These are phyloP conservation scores for Pampusana beccarii DNA, from an alignment of 2,113 vertebrate species.

Conservation along the genomic window DNA sequence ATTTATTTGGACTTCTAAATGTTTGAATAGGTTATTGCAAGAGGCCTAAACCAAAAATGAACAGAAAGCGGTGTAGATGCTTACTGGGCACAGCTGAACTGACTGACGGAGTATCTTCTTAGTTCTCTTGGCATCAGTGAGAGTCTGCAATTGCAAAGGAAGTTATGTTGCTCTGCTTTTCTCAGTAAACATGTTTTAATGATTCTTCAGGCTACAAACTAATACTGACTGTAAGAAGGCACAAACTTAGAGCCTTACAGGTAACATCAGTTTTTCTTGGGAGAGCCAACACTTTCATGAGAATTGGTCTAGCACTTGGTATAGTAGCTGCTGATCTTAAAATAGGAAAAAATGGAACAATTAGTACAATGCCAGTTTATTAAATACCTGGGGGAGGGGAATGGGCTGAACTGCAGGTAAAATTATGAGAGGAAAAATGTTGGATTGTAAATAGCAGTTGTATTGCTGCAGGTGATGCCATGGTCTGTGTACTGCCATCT, in stretches of 20 bases:
- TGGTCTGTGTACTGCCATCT: not conserved
- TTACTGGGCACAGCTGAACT: not conserved
- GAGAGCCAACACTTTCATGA: not conserved
- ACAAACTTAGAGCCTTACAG: not conserved
- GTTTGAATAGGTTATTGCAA: not conserved
- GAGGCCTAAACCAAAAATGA: not conserved
- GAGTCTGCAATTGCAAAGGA: conserved; percentile 12
- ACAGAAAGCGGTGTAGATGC: not conserved
- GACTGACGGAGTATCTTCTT: not conserved
- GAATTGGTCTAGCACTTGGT: not conserved
- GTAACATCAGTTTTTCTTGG: not conserved
- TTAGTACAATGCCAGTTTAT: not conserved
- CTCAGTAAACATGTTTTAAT: not conserved
- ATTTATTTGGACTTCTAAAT: not conserved
- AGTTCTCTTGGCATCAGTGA: not conserved
- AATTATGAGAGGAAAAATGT: not conserved
- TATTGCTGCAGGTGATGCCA: not conserved
- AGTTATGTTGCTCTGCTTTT: conserved; percentile 16
- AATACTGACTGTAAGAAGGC: not conserved
- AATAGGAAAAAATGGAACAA: not conserved
- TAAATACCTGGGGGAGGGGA: not conserved
- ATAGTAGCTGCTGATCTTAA: not conserved
- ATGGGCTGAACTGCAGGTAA: not conserved
- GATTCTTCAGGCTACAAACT: not conserved
- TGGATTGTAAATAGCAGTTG: not conserved